A percentile compares a stretch with the other conserved stretches of the same genome.
Evolutionary conservation across 2,888 invertebrate genomes (phyloP).

Genomic region (Muscina levida): DNA sequence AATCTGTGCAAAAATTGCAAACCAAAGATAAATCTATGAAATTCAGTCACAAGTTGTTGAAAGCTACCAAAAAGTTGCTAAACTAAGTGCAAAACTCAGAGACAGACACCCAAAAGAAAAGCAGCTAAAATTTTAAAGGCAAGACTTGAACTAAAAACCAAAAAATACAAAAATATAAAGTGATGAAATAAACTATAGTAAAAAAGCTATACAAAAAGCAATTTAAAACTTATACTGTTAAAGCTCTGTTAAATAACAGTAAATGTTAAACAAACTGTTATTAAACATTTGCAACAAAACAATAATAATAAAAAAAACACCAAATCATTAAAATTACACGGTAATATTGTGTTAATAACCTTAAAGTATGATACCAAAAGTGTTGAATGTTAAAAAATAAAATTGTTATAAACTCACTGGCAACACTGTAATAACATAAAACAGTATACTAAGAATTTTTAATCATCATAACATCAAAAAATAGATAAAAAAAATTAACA

Average conservation of each 20-base stretch:
- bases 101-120: neutral
- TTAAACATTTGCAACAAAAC: conserved; percentile 29
- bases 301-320: too few relatives aligned
- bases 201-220: neutral
- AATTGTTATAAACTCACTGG: too few relatives aligned
- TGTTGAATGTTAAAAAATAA: too few relatives aligned
- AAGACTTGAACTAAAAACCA: neutral
- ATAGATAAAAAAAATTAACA: too few relatives aligned
- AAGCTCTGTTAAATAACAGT: conserved; percentile 10
- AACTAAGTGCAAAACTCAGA: neutral
- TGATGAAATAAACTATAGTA: neutral
- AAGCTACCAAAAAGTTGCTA: neutral
- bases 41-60: neutral
- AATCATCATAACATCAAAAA: too few relatives aligned
- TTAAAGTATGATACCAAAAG: too few relatives aligned
- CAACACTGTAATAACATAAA: too few relatives aligned
- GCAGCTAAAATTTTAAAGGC: too few relatives aligned
- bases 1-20: conserved; percentile 38
- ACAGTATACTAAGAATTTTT: too few relatives aligned
- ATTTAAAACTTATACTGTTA: neutral
- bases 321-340: too few relatives aligned
- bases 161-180: neutral
- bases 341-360: too few relatives aligned
- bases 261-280: neutral
- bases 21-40: neutral